phyloP scores from a whole-genome alignment of 2,888 invertebrate genomes.

The Monochamus alternatus region DNA sequence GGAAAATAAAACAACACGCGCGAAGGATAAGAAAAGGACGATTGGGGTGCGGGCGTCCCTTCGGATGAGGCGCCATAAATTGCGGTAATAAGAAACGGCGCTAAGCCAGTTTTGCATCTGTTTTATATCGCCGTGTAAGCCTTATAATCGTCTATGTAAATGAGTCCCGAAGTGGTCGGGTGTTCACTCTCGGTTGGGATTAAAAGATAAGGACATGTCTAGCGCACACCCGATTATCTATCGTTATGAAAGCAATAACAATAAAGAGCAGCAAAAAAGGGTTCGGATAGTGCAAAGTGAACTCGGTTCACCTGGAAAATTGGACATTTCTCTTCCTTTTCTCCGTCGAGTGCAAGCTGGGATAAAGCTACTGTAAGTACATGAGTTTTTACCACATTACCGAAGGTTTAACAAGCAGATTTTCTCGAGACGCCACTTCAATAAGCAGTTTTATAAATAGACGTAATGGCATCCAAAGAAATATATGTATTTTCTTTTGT shows the following conservation, averaged over 20 bases:
- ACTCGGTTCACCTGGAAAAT: neutral
- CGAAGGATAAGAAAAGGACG: too few species aligned
- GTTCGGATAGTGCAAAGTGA: conserved; percentile 11
- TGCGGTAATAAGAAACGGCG: conserved; percentile 56
- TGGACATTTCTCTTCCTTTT: neutral
- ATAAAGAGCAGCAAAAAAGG: conserved; percentile 27
- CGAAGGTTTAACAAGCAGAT: too few species aligned
- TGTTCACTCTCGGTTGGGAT: conserved; percentile 44
- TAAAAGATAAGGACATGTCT: conserved; percentile 37
- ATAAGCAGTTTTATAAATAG: too few species aligned
- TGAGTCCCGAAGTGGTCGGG: conserved; percentile 50
- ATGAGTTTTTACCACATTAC: too few species aligned
- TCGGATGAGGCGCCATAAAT: conserved; percentile 47
- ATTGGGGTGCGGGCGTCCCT: neutral
- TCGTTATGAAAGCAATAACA: conserved; percentile 30
- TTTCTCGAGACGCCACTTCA: too few species aligned
- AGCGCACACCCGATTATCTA: conserved; percentile 37
- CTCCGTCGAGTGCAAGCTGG: too few species aligned
- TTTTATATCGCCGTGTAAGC: conserved; percentile 63
- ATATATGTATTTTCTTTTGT: too few species aligned
- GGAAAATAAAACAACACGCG: conserved; percentile 17
- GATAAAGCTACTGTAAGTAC: too few species aligned
- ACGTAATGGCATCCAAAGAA: too few species aligned
- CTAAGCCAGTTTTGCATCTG: conserved; percentile 62
- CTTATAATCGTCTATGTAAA: conserved; percentile 64